These are phyloP conservation scores for Melanotaenia duboulayi DNA, from an alignment of 2,113 vertebrate genomes.

Conservation along the genomic window DNA sequence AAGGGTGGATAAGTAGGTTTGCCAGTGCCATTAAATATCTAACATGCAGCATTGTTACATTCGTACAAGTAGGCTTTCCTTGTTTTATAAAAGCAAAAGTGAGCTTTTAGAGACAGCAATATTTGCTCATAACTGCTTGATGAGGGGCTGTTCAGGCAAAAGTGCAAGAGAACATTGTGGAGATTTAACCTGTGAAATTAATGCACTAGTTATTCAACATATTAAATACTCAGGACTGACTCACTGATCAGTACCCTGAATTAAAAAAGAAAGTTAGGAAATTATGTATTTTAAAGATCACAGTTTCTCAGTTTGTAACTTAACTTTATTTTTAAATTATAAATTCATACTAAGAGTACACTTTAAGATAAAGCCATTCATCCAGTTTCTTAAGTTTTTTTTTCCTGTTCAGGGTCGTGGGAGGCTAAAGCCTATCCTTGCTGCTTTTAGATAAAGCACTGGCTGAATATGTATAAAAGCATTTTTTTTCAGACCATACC, in stretches of 20 bases:
- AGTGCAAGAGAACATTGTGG: neutral
- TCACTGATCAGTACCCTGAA: neutral
- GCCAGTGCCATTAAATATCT: conserved; percentile 11
- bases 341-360: too few species aligned
- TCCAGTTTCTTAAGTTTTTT: too few species aligned
- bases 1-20: conserved; percentile 6
- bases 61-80: neutral
- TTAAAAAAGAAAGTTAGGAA: too few species aligned
- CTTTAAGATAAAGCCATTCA: too few species aligned
- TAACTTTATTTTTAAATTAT: too few species aligned
- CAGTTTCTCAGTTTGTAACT: too few species aligned
- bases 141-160: conserved; percentile 11
- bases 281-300: neutral
- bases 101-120: conserved; percentile 11
- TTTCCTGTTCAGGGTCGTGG: too few species aligned
- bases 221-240: neutral
- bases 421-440: too few species aligned
- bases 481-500: too few species aligned
- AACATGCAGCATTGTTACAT: neutral
- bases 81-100: conserved; percentile 13
- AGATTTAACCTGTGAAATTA: neutral
- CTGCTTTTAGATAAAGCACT: too few species aligned
- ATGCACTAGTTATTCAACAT: neutral
- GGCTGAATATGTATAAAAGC: too few species aligned
- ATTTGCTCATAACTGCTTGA: conserved; percentile 19